Base-by-base conservation (phyloP, 2,888 invertebrate species). In the Leucophora obtusa region DNA sequence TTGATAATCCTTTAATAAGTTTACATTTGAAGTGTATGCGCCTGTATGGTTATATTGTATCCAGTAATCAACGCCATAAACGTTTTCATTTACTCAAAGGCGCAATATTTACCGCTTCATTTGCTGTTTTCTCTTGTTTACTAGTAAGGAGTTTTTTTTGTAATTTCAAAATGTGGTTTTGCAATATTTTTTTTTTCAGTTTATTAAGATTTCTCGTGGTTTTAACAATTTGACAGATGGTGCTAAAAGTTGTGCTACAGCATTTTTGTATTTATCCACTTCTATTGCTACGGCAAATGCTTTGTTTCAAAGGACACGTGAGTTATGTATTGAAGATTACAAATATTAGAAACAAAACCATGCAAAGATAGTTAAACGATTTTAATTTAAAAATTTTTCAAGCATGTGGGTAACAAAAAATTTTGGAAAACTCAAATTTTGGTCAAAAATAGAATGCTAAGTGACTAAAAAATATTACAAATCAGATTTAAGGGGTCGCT, bases 211-310 rank as follows among this genome's bases (percentile, higher is more conserved):
- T 0, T 82, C 83, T 2, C 73, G 82, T 1, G 84, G 85, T 35
- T 85, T 84, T 60, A 80, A 82, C 7, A 82, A 82, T 4, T 80
- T 87, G 1, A 84, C 62, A 1, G 83, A 84, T 28, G 84, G 83
- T 1, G 85, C 87, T 17, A 84, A 84, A 5, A 86, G 84, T 18
- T 86, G 84, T 69, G 87, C 87, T 9, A 86, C 87, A 9, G 84
- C 86, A 0, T 82, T 87, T 0, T 84, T 85, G 50, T 87, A 72
- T 43, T 80, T 88, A 4, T 80, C 88, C 1, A 84, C 85, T 0
- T 85, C 89, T 0, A 83, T 88, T 18, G 83, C 86, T 33, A 84
- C 84, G 0, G 35, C 84, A 1, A 89, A 85, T 73, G 87, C 86
- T 8, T 85, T 83, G 51, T 66, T 86, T 58, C 85, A 86, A 53